A percentile compares a stretch with the other conserved stretches of the same genome.
Evolutionary conservation across 2,797 vertebrate genomes (phyloP).

Genomic region (Enteromius treurensis): DNA sequence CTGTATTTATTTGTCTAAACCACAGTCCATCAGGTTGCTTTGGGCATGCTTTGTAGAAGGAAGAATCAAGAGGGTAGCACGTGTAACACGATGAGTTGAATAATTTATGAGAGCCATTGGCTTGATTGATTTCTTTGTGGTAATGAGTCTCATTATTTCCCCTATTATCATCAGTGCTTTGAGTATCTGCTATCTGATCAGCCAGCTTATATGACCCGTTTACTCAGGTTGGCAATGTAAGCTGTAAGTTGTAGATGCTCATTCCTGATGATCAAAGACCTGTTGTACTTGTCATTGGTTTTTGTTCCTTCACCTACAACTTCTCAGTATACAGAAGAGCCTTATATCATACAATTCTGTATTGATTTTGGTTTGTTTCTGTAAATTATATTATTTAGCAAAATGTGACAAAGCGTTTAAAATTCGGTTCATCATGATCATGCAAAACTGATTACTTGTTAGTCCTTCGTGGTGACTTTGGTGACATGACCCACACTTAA

Average conservation of each 20-base stretch:
- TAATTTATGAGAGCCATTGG: slow-evolving; percentile 75
- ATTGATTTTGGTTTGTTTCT: not conserved
- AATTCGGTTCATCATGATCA: not conserved
- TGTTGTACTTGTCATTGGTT: not conserved
- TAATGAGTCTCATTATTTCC: slow-evolving; percentile 82
- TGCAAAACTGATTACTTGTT: not conserved
- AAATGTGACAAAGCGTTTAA: not conserved
- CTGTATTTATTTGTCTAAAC: not conserved
- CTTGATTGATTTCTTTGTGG: slow-evolving; percentile 76
- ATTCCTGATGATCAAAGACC: not conserved
- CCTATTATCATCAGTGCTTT: slow-evolving; percentile 71
- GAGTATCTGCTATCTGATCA: slow-evolving; percentile 70
- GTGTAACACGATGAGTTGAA: slow-evolving; percentile 69
- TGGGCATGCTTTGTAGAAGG: slow-evolving; percentile 53
- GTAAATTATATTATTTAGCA: not conserved
- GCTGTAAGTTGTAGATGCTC: not conserved
- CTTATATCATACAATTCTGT: not conserved
- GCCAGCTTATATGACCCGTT: slow-evolving; percentile 63
- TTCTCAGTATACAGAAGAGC: not conserved
- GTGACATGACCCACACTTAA: not conserved
- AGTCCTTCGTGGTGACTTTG: not conserved
- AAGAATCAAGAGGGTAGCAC: slow-evolving; percentile 50
- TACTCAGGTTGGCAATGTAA: slow-evolving; percentile 41
- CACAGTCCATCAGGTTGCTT: slow-evolving; percentile 30
- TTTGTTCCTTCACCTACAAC: not conserved